These are phyloP conservation scores for Merops nubicus DNA, from an alignment of 2,113 vertebrate genomes.

Conservation along the genomic window DNA sequence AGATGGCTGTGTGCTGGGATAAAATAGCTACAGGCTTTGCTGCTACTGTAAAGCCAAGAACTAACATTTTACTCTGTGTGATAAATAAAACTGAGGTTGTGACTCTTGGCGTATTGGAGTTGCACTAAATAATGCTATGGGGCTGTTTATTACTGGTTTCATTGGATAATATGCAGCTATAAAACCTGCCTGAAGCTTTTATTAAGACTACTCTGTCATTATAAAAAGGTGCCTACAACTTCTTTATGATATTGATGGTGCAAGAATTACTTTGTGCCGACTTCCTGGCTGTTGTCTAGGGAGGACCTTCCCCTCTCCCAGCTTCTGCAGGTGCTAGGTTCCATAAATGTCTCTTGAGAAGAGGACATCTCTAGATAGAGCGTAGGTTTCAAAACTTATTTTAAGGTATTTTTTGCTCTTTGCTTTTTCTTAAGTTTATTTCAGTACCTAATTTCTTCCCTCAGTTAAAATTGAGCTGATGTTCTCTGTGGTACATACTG, in stretches of 20 bases:
- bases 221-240: conserved; percentile 18
- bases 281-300: neutral
- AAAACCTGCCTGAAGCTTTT: conserved; percentile 67
- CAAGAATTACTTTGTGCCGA: neutral
- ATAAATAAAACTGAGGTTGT: conserved; percentile 54
- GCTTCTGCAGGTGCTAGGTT: neutral
- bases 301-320: neutral
- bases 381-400: neutral
- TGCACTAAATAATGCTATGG: conserved; percentile 64
- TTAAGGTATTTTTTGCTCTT: neutral
- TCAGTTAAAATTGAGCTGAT: neutral
- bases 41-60: conserved; percentile 50
- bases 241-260: conserved; percentile 2
- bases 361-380: neutral
- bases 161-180: conserved; percentile 62
- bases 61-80: conserved; percentile 21
- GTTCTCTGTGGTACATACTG: neutral
- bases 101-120: conserved; percentile 32
- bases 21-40: conserved; percentile 24
- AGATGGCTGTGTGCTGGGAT: conserved; percentile 8
- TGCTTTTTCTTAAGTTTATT: neutral
- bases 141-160: conserved; percentile 56
- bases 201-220: conserved; percentile 63
- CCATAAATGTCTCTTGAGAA: neutral
- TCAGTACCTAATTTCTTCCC: neutral